Evolutionary conservation across 2,113 vertebrate genomes (phyloP).

Genomic region (Oryctolagus cuniculus): DNA sequence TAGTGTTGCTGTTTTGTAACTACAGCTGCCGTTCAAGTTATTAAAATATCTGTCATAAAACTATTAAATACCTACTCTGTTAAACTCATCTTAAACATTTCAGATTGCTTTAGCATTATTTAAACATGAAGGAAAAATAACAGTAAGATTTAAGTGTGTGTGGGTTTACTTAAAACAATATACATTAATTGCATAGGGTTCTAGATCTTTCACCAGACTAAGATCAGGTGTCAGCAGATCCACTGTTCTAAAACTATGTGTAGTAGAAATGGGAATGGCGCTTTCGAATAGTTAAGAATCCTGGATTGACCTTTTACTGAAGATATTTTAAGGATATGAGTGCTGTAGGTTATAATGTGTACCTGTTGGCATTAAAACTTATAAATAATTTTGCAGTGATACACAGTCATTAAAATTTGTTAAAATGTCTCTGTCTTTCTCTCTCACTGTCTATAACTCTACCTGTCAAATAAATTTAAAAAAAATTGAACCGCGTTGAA

Average conservation of each 20-base stretch:
- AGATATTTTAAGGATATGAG: conserved; percentile 50
- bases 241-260: conserved; percentile 39
- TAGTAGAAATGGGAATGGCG: conserved; percentile 15
- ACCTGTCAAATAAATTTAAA: no score
- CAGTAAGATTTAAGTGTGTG: not conserved
- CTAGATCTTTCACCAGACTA: no score
- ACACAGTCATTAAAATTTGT: not conserved
- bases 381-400: conserved; percentile 40
- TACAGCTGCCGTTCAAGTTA: not conserved
- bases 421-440: no score
- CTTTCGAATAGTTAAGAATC: conserved; percentile 33
- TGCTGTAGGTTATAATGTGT: conserved; percentile 40
- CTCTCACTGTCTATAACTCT: no score
- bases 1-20: conserved; percentile 37
- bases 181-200: no score
- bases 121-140: conserved; percentile 30
- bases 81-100: conserved; percentile 28
- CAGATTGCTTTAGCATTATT: not conserved
- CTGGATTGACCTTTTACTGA: conserved; percentile 22
- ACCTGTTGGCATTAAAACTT: conserved; percentile 47
- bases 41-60: not conserved
- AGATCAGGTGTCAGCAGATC: no score
- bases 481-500: conserved; percentile 13
- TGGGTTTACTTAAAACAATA: no score
- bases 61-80: conserved; percentile 41